A percentile compares a stretch with the other conserved stretches of the same genome.
These are phyloP conservation scores for Cydia fagiglandana DNA, from an alignment of 1,140 invertebrate genomes.

Conservation along the genomic window DNA sequence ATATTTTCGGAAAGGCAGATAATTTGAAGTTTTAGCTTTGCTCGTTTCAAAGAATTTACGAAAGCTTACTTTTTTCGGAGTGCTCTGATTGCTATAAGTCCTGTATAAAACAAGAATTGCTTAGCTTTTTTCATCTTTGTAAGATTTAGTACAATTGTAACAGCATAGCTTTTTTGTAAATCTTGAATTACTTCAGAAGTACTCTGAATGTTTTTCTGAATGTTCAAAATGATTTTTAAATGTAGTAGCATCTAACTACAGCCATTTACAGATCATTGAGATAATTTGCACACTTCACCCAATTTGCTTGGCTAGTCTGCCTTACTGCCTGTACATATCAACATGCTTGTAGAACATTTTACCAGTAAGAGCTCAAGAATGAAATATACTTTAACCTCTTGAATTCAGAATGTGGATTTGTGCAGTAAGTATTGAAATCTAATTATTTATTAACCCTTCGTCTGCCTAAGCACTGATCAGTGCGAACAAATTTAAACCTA, in stretches of 20 bases:
- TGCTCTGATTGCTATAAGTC: slow-evolving; percentile 68
- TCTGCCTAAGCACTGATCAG: no score
- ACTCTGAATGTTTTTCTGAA: neutral
- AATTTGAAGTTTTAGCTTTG: slow-evolving; percentile 68
- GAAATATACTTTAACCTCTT: no score
- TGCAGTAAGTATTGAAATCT: no score
- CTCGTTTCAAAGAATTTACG: slow-evolving; percentile 70
- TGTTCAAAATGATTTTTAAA: neutral
- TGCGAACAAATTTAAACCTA: no score
- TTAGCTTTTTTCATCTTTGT: neutral
- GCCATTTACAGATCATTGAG: no score
- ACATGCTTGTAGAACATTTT: no score
- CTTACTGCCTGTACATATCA: no score
- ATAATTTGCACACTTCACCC: neutral
- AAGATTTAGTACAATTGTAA: neutral
- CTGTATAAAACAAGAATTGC: slow-evolving; percentile 41
- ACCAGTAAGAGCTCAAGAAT: no score
- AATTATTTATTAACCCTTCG: no score
- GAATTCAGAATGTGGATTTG: no score
- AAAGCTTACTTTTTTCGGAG: slow-evolving; percentile 72
- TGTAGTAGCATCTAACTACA: no score
- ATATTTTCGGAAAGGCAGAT: slow-evolving; percentile 65
- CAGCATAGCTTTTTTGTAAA: neutral
- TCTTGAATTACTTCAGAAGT: no score
- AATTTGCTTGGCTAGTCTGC: neutral